Evolutionary conservation across 2,888 invertebrate genomes (phyloP).

Genomic region (Tromatobia lineatoria): DNA sequence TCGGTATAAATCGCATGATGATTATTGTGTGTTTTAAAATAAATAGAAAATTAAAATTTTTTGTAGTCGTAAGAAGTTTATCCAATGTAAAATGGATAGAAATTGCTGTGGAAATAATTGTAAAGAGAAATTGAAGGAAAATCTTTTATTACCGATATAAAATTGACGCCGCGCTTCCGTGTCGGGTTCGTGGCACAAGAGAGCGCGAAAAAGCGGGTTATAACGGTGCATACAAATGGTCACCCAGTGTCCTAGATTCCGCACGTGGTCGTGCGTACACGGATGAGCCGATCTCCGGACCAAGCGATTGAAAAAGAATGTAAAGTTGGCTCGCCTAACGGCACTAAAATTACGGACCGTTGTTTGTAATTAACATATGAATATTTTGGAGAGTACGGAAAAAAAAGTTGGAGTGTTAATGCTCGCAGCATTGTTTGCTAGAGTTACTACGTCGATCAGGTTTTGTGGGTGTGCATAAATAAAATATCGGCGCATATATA

Average conservation of each 20-base stretch:
- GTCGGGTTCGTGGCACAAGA: slow-evolving; percentile 6
- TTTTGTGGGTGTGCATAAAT: not conserved
- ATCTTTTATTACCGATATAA: slow-evolving; percentile 2
- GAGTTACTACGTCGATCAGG: too few relatives aligned
- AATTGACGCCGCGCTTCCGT: slow-evolving; percentile 25
- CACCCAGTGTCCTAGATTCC: slow-evolving; percentile 83
- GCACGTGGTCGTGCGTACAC: slow-evolving; percentile 47
- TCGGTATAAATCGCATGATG: too few relatives aligned
- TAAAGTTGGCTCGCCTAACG: slow-evolving; percentile 48
- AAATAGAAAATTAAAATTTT: not conserved
- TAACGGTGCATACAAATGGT: slow-evolving; percentile 84
- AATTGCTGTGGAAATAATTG: not conserved
- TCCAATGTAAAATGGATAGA: not conserved
- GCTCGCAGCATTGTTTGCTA: not conserved
- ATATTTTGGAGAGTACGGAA: not conserved
- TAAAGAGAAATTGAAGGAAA: not conserved
- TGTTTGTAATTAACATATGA: slow-evolving; percentile 1
- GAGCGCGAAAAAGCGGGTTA: slow-evolving; percentile 78
- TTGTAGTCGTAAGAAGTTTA: not conserved
- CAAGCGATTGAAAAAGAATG: slow-evolving; percentile 46
- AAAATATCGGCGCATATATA: too few relatives aligned
- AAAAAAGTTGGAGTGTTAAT: not conserved
- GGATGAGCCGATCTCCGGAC: slow-evolving; percentile 35
- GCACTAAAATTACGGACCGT: slow-evolving; percentile 29
- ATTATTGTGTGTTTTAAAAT: not conserved